Evolutionary conservation across 2,113 vertebrate species (phyloP).

Genomic region (Lates calcarifer): DNA sequence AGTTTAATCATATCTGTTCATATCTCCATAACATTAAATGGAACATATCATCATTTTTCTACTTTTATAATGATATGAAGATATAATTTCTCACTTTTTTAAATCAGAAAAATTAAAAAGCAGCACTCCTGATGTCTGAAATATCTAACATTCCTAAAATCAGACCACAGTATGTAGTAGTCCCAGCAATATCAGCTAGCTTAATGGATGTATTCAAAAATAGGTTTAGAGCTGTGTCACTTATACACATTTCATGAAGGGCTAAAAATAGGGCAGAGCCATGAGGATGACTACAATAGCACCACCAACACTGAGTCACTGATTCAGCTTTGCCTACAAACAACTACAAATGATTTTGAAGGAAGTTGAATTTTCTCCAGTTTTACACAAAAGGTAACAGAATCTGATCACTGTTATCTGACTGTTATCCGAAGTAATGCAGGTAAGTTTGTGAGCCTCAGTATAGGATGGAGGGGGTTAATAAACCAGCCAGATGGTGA

Average conservation of each 20-base stretch:
- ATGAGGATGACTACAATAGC: background rate
- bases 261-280: conserved; percentile 43
- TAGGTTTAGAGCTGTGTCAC: conserved; percentile 4
- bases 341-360: background rate
- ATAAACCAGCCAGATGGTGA: conserved; percentile 17
- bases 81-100: background rate
- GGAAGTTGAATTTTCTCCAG: background rate
- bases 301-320: background rate
- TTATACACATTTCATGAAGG: conserved; percentile 36
- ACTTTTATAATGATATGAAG: background rate
- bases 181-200: conserved; percentile 5
- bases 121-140: background rate
- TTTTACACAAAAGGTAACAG: background rate
- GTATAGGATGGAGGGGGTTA: background rate
- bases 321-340: conserved; percentile 9
- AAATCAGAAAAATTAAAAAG: conserved; percentile 2
- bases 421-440: background rate
- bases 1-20: too few relatives aligned
- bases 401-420: background rate
- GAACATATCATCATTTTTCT: background rate
- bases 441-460: background rate
- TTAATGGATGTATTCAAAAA: conserved; percentile 25
- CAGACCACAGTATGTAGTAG: background rate
- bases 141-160: background rate
- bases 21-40: background rate